Conservation (phyloP, 2,888 invertebrate genomes). For the Leptinotarsa tumamoca region DNA sequence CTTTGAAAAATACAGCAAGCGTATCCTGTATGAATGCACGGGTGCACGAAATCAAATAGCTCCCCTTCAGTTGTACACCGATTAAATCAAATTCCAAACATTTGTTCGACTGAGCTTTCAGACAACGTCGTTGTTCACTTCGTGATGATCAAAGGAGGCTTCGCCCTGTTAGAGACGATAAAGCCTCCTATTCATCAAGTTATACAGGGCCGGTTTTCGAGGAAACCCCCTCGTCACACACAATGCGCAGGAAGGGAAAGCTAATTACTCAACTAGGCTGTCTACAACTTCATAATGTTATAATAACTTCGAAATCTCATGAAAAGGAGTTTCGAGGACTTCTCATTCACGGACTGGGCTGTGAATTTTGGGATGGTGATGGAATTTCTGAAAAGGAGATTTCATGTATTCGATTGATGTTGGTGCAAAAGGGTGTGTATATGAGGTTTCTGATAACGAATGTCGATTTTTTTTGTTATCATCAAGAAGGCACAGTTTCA, state of each 20-base stretch:
- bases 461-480: too few species aligned
- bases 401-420: neutral
- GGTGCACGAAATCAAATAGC: slow-evolving; percentile 8
- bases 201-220: slow-evolving; percentile 2
- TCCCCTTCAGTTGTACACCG: neutral
- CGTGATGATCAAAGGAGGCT: slow-evolving; percentile 5
- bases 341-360: neutral
- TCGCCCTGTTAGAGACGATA: neutral
- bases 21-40: slow-evolving; percentile 3
- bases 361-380: neutral
- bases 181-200: slow-evolving; percentile 12
- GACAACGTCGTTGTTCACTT: slow-evolving; percentile 6
- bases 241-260: slow-evolving; percentile 12
- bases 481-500: too few species aligned
- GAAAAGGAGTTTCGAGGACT: neutral
- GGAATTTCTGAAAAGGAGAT: neutral
- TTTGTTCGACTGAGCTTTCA: slow-evolving; percentile 18
- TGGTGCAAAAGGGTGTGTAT: too few species aligned
- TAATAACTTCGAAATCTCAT: neutral
- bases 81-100: slow-evolving; percentile 17
- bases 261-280: slow-evolving; percentile 5
- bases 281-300: slow-evolving; percentile 13
- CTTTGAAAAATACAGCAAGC: slow-evolving; percentile 11
- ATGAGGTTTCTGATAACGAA: too few species aligned
- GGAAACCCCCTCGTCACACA: neutral